These are phyloP conservation scores for Lagocephalus sceleratus DNA, from an alignment of 2,797 vertebrate genomes.

Conservation along the genomic window DNA sequence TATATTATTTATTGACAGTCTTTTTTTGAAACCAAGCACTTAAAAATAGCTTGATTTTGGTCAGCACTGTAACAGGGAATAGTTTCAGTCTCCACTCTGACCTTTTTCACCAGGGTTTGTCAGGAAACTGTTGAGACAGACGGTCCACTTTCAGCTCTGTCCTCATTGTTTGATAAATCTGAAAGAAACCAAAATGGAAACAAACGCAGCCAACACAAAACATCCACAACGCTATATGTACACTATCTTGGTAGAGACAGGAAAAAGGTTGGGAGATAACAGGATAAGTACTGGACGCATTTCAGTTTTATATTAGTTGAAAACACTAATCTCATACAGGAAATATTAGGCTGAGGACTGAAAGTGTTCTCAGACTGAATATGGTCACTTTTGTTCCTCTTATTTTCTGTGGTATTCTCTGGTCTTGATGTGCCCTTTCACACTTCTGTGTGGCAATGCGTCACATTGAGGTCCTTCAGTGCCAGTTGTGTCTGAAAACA, in stretches of 20 bases:
- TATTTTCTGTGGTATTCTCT: too few species aligned
- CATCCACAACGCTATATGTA: slow-evolving; percentile 25
- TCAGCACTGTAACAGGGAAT: not conserved
- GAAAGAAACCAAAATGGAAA: slow-evolving; percentile 40
- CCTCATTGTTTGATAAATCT: slow-evolving; percentile 62
- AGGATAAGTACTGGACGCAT: slow-evolving; percentile 49
- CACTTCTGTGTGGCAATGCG: not conserved
- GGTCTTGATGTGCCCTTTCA: too few species aligned
- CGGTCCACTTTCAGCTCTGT: slow-evolving; percentile 29
- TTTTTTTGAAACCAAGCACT: not conserved
- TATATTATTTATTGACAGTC: too few species aligned
- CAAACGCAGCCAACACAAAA: slow-evolving; percentile 45
- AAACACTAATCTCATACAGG: slow-evolving; percentile 9
- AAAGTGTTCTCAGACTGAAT: too few species aligned
- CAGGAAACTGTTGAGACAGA: slow-evolving; percentile 67
- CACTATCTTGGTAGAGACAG: slow-evolving; percentile 42
- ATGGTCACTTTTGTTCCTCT: too few species aligned
- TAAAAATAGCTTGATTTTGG: not conserved
- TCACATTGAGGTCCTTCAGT: slow-evolving; percentile 19
- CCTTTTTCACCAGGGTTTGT: slow-evolving; percentile 33
- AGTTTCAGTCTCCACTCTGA: slow-evolving; percentile 24
- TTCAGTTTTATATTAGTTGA: slow-evolving; percentile 34
- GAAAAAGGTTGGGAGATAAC: slow-evolving; percentile 49
- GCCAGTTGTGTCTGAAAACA: slow-evolving; percentile 2
- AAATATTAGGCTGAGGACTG: too few species aligned